These are phyloP conservation scores for Anser cygnoides DNA, from an alignment of 2,113 vertebrate species.

Conservation along the genomic window DNA sequence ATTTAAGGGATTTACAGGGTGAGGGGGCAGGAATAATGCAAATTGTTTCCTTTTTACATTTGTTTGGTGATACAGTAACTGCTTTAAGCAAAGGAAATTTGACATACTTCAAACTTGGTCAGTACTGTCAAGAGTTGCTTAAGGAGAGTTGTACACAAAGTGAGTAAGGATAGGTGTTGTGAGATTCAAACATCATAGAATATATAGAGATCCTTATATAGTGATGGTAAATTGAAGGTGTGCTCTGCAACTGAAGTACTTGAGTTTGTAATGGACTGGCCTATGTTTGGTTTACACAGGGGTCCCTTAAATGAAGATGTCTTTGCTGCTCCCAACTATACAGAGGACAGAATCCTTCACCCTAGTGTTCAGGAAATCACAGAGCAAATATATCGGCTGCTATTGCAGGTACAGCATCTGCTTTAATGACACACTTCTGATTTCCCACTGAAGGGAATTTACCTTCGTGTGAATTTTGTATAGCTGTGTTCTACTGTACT, in stretches of 20 bases:
- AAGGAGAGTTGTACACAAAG: background rate
- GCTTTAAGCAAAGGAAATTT: background rate
- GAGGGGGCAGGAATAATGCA: fast-evolving
- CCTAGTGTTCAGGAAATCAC: slow-evolving; percentile 89
- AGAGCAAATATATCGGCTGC: slow-evolving; percentile 90
- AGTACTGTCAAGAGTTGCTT: background rate
- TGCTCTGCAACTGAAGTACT: background rate
- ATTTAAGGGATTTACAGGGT: background rate
- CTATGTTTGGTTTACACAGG: slow-evolving; percentile 70
- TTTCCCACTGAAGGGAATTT: background rate
- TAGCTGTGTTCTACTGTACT: background rate
- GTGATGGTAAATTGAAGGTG: background rate
- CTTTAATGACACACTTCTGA: background rate
- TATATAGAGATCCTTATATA: background rate
- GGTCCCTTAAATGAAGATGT: slow-evolving; percentile 95
- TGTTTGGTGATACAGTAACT: background rate
- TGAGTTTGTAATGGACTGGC: background rate
- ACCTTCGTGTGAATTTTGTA: background rate
- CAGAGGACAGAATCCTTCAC: slow-evolving; percentile 81
- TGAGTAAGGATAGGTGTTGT: background rate
- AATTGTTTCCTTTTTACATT: background rate
- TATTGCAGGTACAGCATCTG: slow-evolving; percentile 84
- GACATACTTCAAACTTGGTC: background rate
- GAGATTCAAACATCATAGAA: background rate
- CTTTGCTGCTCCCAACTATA: slow-evolving; percentile 77